Evolutionary conservation across 2,113 vertebrate species (phyloP).

Genomic region (crab-eating macaque (Macaca fascicularis)): DNA sequence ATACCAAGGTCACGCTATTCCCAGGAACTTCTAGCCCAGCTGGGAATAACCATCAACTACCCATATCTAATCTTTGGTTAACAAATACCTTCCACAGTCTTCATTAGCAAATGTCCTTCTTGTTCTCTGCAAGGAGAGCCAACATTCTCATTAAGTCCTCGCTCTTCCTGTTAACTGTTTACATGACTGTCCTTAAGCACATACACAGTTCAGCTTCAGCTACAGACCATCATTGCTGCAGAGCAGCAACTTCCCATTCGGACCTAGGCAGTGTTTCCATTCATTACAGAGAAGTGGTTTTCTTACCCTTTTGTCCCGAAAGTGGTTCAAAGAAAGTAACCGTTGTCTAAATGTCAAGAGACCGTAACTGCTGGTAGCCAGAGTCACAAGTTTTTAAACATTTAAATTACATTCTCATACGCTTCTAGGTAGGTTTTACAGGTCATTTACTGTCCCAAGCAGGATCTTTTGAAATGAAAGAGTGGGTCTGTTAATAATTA

Average conservation of each 20-base stretch:
- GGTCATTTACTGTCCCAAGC: not conserved
- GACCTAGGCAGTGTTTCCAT: not conserved
- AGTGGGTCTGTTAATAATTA: not conserved
- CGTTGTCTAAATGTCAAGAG: not conserved
- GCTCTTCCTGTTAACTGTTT: not conserved
- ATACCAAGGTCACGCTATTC: constrained; percentile 78
- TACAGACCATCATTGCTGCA: not conserved
- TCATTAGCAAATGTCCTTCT: constrained; percentile 76
- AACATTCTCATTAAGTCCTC: not conserved
- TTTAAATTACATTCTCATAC: not conserved
- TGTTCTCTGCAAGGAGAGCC: not conserved
- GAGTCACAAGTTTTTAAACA: not conserved
- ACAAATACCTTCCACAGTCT: constrained; percentile 60
- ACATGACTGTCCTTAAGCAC: not conserved
- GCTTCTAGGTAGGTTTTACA: not conserved
- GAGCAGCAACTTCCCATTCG: not conserved
- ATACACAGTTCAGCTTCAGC: not conserved
- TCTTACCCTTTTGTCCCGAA: not conserved
- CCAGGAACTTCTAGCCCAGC: constrained; percentile 78
- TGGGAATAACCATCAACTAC: constrained; percentile 66
- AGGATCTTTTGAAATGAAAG: not conserved
- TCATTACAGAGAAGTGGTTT: not conserved
- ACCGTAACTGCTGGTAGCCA: not conserved
- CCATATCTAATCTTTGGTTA: constrained; percentile 75
- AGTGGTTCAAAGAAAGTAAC: not conserved